Evolutionary conservation across 35 echinoderm and acorn worm species (phyloP), one percentile per base, ranked within the genome.

Genomic region (Strongylocentrotus purpuratus): DNA sequence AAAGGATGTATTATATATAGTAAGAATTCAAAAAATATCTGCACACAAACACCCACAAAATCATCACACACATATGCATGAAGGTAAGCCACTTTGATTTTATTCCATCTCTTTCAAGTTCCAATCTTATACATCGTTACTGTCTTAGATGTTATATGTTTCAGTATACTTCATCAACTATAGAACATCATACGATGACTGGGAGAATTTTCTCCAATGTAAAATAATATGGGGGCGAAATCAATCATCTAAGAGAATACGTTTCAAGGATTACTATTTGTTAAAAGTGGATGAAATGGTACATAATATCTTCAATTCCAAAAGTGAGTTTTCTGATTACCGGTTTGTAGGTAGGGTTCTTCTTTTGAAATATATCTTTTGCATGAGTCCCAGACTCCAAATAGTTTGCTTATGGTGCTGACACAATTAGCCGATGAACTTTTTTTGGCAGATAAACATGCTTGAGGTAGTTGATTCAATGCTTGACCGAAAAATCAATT

Each of bases 51-150:
- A 78, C 35, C 35, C 10, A 15, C 9, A 78, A 78, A 28, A n/a
- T 28, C 61, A 20, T 78, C 20, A 28, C 65, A 78, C 28, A 78
- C 65, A 78, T n/a, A n/a, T 22, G 25, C 65, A 25, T n/a, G 65
- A 78, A 78, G 65, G 65, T 78, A 78, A 78, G 65, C 65, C 65
- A 78, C 65, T 78, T 78, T 78, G 65, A 78, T 78, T 78, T 78
- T 78, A 78, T 78, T 78, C 65, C 20, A 78, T 78, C 65, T 78
- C 65, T 28, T 78, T n/a, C 65, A 78, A 78, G 28, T 28, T n/a
- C 65, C 65, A 78, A 78, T 78, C 22, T 78, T n/a, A 28, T 8
- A 78, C 65, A 78, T 25, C 61, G 17, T 78, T 78, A n/a, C 20
- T 28, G 4, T n/a, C 65, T 20, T n/a, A n/a, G n/a, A n/a, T n/a